phyloP scores from a whole-genome alignment of 1,140 invertebrate genomes.

The Diabrotica undecimpunctata region DNA sequence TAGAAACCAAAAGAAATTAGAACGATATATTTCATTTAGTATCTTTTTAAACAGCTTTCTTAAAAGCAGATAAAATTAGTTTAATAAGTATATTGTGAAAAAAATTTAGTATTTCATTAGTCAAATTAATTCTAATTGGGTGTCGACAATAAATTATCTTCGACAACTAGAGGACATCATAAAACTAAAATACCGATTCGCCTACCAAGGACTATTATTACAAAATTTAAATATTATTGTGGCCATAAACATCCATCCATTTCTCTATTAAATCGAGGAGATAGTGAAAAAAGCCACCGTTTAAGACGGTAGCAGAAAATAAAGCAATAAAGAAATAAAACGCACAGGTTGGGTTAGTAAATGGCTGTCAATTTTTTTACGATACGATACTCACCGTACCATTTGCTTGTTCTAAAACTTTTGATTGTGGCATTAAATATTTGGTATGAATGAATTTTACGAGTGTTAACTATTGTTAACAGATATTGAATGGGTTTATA shows the following conservation, averaged over 20 bases:
- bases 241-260: neutral
- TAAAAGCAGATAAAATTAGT: too few species aligned
- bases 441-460: conserved; percentile 1
- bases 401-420: neutral
- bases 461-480: conserved; percentile 2
- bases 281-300: neutral
- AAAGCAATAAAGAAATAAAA: neutral
- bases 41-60: too few species aligned
- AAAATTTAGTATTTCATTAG: too few species aligned
- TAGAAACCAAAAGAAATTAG: too few species aligned
- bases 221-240: neutral
- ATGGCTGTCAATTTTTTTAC: neutral
- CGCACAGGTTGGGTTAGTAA: neutral
- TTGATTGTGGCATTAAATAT: conserved; percentile 3
- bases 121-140: too few species aligned
- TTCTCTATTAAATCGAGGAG: neutral
- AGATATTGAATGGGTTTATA: conserved; percentile 3
- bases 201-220: neutral
- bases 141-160: too few species aligned
- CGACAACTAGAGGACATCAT: too few species aligned
- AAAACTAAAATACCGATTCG: too few species aligned
- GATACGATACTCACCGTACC: neutral
- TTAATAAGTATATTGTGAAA: too few species aligned
- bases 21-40: too few species aligned
- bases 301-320: neutral